These are phyloP conservation scores for Otis tarda DNA, from an alignment of 2,113 vertebrate species.

Conservation along the genomic window DNA sequence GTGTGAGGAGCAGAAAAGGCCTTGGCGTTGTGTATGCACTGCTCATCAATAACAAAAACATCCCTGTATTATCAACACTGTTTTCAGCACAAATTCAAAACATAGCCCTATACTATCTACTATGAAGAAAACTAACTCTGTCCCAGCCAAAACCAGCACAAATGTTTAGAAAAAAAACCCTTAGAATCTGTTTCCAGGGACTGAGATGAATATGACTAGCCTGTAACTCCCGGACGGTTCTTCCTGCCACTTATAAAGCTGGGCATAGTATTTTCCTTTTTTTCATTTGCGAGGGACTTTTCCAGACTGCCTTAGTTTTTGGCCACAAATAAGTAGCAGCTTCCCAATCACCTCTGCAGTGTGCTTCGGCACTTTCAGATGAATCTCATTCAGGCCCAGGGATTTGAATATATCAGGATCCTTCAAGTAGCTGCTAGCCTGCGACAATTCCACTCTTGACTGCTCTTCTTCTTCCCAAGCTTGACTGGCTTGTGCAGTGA, in stretches of 20 bases:
- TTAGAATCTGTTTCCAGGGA: neutral
- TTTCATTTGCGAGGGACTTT: neutral
- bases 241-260: neutral
- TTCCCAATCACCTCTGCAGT: neutral
- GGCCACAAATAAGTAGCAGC: neutral
- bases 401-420: neutral
- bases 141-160: accelerated
- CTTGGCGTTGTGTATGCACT: too few species aligned
- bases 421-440: neutral
- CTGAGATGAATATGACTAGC: neutral
- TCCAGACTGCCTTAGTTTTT: neutral
- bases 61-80: neutral
- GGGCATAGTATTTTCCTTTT: neutral
- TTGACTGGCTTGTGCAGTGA: neutral
- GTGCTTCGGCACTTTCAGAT: neutral
- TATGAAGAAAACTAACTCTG: neutral
- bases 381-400: neutral
- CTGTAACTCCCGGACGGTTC: neutral
- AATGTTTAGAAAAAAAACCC: neutral
- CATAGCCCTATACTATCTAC: neutral
- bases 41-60: neutral
- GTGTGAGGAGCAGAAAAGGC: neutral
- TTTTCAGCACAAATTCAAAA: neutral
- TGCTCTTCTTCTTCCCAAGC: neutral
- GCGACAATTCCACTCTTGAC: neutral